phyloP scores from a whole-genome alignment of 2,797 vertebrate genomes.

The Anabacerthia variegaticeps region DNA sequence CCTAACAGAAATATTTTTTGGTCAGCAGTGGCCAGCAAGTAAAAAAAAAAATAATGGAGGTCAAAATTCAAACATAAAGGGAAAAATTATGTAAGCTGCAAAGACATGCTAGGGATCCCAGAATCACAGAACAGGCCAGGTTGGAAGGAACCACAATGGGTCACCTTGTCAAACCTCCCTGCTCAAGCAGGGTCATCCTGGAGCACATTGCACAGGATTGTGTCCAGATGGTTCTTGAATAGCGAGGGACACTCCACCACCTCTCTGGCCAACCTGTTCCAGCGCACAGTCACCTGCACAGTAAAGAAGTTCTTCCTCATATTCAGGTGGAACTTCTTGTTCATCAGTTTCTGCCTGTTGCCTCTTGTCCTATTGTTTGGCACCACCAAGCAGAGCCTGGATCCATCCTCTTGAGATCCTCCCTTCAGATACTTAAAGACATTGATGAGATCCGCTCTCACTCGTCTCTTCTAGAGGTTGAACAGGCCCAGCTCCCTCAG shows the following conservation, averaged over 20 bases:
- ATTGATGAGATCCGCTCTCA: background rate
- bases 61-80: background rate
- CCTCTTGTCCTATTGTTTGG: background rate
- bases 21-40: background rate
- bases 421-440: background rate
- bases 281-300: background rate
- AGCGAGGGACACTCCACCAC: background rate
- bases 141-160: background rate
- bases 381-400: background rate
- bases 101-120: background rate
- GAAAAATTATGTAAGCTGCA: background rate
- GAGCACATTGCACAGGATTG: background rate
- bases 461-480: background rate
- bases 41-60: background rate
- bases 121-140: background rate
- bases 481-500: background rate
- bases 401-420: background rate
- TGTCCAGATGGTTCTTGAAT: background rate
- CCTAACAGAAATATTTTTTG: background rate
- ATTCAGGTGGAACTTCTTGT: background rate
- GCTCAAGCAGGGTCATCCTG: background rate
- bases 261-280: background rate
- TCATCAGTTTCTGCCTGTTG: background rate
- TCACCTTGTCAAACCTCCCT: background rate
- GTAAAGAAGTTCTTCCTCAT: background rate